Percentiles rank a stretch among this genome's conserved stretches.
These are phyloP conservation scores for Ptilodon capucinus DNA, from an alignment of 2,888 invertebrate genomes.

Conservation along the genomic window DNA sequence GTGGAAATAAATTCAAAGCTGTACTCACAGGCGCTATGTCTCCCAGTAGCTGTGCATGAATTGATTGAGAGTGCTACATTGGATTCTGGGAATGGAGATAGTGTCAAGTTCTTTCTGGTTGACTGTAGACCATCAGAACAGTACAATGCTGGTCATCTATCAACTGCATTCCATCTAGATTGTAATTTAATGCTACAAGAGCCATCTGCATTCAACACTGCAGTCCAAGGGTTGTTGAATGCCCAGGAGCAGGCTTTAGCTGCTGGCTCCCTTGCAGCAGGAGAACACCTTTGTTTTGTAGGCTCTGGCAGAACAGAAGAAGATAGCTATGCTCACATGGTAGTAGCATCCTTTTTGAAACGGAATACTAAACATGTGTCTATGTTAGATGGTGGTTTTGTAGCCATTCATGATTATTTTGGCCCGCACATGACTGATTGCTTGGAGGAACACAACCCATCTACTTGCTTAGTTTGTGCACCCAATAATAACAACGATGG, in stretches of 20 bases:
- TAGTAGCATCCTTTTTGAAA: slow-evolving; percentile 97
- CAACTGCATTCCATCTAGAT: slow-evolving; percentile 98
- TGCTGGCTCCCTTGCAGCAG: slow-evolving; percentile 92
- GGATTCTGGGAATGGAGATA: slow-evolving; percentile 84
- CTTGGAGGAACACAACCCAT: slow-evolving; percentile 92
- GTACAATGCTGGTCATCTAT: slow-evolving; percentile 97
- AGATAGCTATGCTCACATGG: slow-evolving; percentile 99
- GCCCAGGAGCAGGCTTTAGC: slow-evolving; percentile 94
- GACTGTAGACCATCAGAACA: slow-evolving; percentile 98
- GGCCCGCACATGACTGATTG: slow-evolving; percentile 90
- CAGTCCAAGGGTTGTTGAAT: slow-evolving; percentile 94
- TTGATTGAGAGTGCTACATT: slow-evolving; percentile 91
- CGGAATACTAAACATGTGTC: slow-evolving; percentile 96
- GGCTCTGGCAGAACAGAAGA: slow-evolving; percentile 97
- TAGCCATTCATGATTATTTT: slow-evolving; percentile 91
- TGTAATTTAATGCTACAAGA: slow-evolving; percentile 98
- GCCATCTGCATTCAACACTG: slow-evolving; percentile 96
- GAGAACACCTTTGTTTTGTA: slow-evolving; percentile 95
- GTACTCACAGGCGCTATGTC: slow-evolving; percentile 93
- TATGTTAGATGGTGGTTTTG: slow-evolving; percentile 95
- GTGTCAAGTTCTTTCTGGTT: slow-evolving; percentile 95
- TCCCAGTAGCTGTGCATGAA: slow-evolving; percentile 97
- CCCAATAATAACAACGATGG: slow-evolving; percentile 74
- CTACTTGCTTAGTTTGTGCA: slow-evolving; percentile 91
- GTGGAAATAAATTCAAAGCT: slow-evolving; percentile 84